phyloP scores from a whole-genome alignment of 1,140 invertebrate species.

The Copidosoma floridanum region DNA sequence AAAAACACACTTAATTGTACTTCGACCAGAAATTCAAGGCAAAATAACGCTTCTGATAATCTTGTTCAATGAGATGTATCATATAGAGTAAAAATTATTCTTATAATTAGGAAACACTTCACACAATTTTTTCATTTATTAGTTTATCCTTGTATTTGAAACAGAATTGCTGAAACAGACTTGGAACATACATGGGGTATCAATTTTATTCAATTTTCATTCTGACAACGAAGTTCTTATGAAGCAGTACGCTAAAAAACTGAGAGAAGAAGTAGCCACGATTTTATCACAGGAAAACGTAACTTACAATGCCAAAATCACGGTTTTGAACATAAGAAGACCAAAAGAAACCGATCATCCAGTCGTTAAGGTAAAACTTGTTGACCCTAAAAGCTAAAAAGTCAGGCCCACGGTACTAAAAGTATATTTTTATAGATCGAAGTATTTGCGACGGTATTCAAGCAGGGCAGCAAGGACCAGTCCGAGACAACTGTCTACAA shows the following conservation, averaged over 20 bases:
- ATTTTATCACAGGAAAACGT: constrained; percentile 39
- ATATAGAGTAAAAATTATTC: too few species aligned
- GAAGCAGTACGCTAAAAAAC: constrained; percentile 43
- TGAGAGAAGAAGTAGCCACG: constrained; percentile 45
- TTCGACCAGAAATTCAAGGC: too few species aligned
- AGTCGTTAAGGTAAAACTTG: constrained; percentile 35
- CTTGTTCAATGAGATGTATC: too few species aligned
- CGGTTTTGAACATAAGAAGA: constrained; percentile 28
- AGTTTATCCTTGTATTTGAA: too few species aligned
- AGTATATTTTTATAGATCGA: constrained; percentile 38
- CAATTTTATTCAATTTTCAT: constrained; percentile 40
- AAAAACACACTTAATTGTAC: too few species aligned
- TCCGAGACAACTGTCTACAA: constrained; percentile 37
- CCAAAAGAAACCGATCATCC: constrained; percentile 30
- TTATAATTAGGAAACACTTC: too few species aligned
- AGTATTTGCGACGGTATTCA: constrained; percentile 26
- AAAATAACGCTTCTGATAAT: too few species aligned
- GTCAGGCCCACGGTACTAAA: too few species aligned
- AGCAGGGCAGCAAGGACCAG: neutral
- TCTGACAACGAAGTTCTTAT: constrained; percentile 36
- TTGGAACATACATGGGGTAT: constrained; percentile 45
- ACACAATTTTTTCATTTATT: too few species aligned
- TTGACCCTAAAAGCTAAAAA: too few species aligned
- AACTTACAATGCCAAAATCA: constrained; percentile 37
- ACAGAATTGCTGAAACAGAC: constrained; percentile 39